Evolutionary conservation across 2,888 invertebrate species (phyloP), one percentile per base, ranked within the genome.

Genomic region (Agonopterix arenella): DNA sequence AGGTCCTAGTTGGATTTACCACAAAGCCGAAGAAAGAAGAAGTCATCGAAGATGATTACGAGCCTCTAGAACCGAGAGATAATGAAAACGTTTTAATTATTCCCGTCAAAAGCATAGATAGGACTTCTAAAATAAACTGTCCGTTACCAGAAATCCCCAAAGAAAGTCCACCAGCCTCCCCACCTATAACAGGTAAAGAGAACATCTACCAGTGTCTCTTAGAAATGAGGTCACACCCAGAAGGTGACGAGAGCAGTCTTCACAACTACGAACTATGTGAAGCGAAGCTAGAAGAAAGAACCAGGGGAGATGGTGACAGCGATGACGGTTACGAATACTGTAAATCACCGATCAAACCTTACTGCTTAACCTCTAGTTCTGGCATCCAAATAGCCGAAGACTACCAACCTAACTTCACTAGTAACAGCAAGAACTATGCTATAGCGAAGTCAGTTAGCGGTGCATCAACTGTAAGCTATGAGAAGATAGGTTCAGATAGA

Each of bases 191-290:
- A 45, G 58, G 68, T 44, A 75, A 73, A 59, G 80, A 84, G 45
- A 88, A 88, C 61, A 80, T 88, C 55, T 90, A 90, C 61, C 89
- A 90, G 63, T 80, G 82, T 57, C 67, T 89, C 46, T 60, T 84
- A 57, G 89, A 90, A 68, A 82, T 86, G 77, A 76, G 86, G 54
- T 88, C 85, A 4, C 84, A 89, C 53, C 86, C 86, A 13, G 89
- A 88, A 70, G 89, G 86, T 1, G 89, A 89, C 54, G 84, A 85
- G 54, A 84, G 73, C 49, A 90, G 89, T 63, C 66, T 90, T 44
- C 90, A 91, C 53, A 90, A 89, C 55, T 91, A 91, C 59, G 91
- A 91, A 67, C 73, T 84, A 8, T 90, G 89, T 57, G 83, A 81
- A 3, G 77, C 71, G 45, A 76, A 79, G 37, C 60, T 86, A 37